Base-by-base conservation (phyloP, 2,113 vertebrate genomes). In the Pungitius pungitius region DNA sequence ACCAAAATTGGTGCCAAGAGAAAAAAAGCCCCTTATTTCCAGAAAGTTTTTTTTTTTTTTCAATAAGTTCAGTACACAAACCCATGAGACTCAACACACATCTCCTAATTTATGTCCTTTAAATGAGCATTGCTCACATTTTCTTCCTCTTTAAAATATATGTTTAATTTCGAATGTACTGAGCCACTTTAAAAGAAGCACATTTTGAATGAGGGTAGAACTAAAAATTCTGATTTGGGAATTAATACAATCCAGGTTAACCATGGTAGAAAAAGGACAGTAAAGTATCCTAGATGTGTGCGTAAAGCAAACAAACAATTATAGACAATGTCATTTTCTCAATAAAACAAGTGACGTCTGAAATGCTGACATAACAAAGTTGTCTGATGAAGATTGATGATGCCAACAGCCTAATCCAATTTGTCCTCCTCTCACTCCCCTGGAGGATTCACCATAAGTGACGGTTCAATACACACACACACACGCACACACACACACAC, bases 381-480 rank as follows among this genome's bases (percentile, higher is more conserved):
- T 72, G 67, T 75, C 39, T 55, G 30, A 35, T 68, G 51, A 58
- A 73, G 80, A 85, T 33, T 79, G 79, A 87, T 75, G 68, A 12
- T 52, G 51, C 72, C 73, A 69, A 73, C 83, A 84, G 69, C 54
- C n/a, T 79, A 42, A 84, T 83, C 65, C 62, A 75, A 81, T 84
- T 76, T 82, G 59, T 62, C 63, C 82, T 60, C 35, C 3, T 70
- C 39, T 51, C 37, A n/a, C 20, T 66, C 47, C 73, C 77, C 72
- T 64, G 12, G 82, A 83, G 82, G 78, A 39, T 69, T 73, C 76
- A 70, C n/a, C 18, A 47, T 75, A 84, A 80, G 74, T 83, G 78
- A 89, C 81, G 80, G 68, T 77, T 88, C 85, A 90, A 81, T 88
- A 87, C 49, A 17, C 67, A 49, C 42, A 54, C 75, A 69, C 69